Percentiles rank a stretch among this genome's conserved stretches.
Evolutionary conservation across 2,888 invertebrate genomes (phyloP).

Genomic region (Scaptomyza polygonia): DNA sequence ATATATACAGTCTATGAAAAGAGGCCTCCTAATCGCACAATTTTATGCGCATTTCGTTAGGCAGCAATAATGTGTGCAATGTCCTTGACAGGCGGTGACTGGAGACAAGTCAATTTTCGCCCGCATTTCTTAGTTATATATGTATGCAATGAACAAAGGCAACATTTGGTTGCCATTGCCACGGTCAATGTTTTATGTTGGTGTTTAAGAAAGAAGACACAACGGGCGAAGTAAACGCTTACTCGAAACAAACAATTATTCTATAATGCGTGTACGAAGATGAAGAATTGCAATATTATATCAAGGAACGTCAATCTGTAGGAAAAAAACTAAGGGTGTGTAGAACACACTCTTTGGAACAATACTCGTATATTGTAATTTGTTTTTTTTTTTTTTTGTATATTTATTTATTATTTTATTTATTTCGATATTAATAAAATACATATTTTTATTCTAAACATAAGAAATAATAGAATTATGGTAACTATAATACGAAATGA

Average conservation of each 20-base stretch:
- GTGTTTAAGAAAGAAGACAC: constrained; percentile 18
- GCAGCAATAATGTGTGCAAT: constrained; percentile 29
- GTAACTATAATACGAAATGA: too few species aligned
- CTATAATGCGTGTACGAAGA: background rate
- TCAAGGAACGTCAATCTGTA: too few species aligned
- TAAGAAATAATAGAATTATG: too few species aligned
- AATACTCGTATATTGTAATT: too few species aligned
- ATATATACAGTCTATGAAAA: constrained; percentile 14
- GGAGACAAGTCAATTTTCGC: constrained; percentile 48
- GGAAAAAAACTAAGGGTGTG: too few species aligned
- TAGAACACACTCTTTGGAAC: too few species aligned
- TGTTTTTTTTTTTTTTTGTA: too few species aligned
- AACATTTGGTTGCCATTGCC: constrained; percentile 52
- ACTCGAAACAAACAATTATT: background rate
- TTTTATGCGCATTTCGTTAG: constrained; percentile 69
- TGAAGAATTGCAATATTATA: too few species aligned
- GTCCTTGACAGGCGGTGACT: constrained; percentile 70
- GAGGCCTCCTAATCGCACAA: constrained; percentile 33
- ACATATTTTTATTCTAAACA: too few species aligned
- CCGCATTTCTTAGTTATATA: constrained; percentile 36
- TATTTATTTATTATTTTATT: too few species aligned
- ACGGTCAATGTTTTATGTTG: constrained; percentile 33
- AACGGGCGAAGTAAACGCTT: constrained; percentile 12
- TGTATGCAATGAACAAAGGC: constrained; percentile 33
- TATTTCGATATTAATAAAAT: too few species aligned